Evolutionary conservation across 1,140 invertebrate genomes (phyloP).

Genomic region (Venustaconcha ellipsiformis): DNA sequence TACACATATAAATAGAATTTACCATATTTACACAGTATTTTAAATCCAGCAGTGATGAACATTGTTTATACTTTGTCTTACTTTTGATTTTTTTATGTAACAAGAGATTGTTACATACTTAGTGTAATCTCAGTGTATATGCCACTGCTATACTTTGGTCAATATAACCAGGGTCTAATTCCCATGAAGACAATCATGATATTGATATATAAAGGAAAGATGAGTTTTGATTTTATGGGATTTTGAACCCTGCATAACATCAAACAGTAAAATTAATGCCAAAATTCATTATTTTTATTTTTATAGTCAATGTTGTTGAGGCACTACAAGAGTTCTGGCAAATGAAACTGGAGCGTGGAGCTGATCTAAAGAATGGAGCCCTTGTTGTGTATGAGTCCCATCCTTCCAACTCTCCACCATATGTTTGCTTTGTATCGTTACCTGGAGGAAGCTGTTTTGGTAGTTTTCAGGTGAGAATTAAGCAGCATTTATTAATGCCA

Average conservation of each 20-base stretch:
- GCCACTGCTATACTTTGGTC: neutral
- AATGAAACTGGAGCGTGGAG: conserved; percentile 91
- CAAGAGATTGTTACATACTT: neutral
- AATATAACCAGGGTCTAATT: neutral
- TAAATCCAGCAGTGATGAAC: no score
- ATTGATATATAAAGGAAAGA: neutral
- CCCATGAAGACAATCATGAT: neutral
- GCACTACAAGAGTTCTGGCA: conserved; percentile 97
- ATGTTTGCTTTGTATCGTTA: conserved; percentile 94
- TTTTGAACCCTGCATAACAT: neutral
- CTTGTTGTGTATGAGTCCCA: conserved; percentile 96
- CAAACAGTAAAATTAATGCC: no score
- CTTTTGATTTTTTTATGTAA: no score
- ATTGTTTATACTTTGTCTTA: no score
- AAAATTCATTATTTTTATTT: conserved; percentile 3
- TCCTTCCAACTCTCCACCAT: conserved; percentile 88
- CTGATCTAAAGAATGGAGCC: conserved; percentile 88
- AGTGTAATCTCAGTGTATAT: neutral
- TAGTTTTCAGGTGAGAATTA: conserved; percentile 83
- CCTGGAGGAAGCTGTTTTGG: conserved; percentile 96
- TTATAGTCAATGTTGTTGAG: conserved; percentile 91
- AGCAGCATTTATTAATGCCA: no score
- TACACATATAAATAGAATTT: no score
- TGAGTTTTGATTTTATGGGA: neutral
- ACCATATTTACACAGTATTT: no score